Evolutionary conservation across 2,888 invertebrate species (phyloP), one percentile per base, ranked within the genome.

Genomic region (Nesidiocoris tenuis): DNA sequence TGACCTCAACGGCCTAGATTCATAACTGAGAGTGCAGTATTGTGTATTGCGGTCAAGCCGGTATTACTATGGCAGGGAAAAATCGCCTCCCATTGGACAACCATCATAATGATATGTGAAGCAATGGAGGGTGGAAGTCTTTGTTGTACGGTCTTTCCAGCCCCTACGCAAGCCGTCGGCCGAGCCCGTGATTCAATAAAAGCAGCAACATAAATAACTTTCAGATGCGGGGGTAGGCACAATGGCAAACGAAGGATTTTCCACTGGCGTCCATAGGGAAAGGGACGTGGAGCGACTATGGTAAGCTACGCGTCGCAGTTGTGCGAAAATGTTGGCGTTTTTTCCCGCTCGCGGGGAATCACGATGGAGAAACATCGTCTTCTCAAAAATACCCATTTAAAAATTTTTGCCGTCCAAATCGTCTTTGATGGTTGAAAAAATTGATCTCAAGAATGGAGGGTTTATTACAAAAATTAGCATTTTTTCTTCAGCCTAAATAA

Each of bases 181-280:
- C 5, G 3, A 39, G 5, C 72, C 63, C 21, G 23, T 74, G 75
- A 75, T 75, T 75, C 68, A 75, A 75, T 75, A 75, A 75, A 75
- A 75, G 75, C 39, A 64, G 75, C 67, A 61, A 75, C 75, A 75
- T 75, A 75, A 75, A 75, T 75, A 75, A 75, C 68, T 74, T 65
- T 74, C 74, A 57, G 65, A 65, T 74, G 74, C 65, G 74, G 65
- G 63, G 65, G 65, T 65, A 74, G 59, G 74, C 74, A 74, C 74
- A 74, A 74, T 74, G 74, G 74, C 72, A 24, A 54, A 56, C 61
- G 61, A 7, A 39, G 39, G 39, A 39, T 39, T 39, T 39, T 39
- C 39, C 39, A 12, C 39, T 3, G 12, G 39, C 39, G 39, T 3
- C 39, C 39, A 39, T 39, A 3, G 12, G 39, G 39, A 12, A 39